These are phyloP conservation scores for Nomada fucata DNA, from an alignment of 2,888 invertebrate species.

Conservation along the genomic window DNA sequence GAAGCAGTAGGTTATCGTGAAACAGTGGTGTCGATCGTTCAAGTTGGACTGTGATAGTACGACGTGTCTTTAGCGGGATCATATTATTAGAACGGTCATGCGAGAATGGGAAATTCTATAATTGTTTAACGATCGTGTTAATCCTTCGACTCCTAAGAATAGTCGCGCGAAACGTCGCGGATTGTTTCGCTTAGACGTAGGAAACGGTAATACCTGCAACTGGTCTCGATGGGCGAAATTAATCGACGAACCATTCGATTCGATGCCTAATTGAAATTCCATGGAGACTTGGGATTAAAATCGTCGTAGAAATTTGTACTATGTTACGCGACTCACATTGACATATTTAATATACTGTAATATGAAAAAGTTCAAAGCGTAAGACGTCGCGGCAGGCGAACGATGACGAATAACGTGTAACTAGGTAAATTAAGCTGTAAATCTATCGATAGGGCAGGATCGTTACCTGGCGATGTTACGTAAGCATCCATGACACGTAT, in stretches of 20 bases:
- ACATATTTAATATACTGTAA: constrained; percentile 8
- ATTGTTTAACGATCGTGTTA: constrained; percentile 19
- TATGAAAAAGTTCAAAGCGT: constrained; percentile 17
- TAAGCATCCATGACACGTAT: constrained; percentile 5
- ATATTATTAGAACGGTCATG: constrained; percentile 18
- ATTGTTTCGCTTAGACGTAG: background rate
- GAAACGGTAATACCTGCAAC: background rate
- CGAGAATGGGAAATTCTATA: constrained; percentile 32
- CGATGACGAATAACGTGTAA: constrained; percentile 1
- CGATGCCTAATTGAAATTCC: constrained; percentile 1
- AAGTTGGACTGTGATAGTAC: constrained; percentile 69
- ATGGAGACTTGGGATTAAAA: constrained; percentile 27
- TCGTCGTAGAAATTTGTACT: constrained; percentile 38
- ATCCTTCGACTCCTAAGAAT: constrained; percentile 20
- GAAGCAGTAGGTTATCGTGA: constrained; percentile 18
- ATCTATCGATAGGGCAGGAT: constrained; percentile 4
- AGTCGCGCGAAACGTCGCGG: background rate
- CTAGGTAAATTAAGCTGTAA: constrained; percentile 13
- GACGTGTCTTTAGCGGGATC: constrained; percentile 59
- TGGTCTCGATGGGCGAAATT: background rate
- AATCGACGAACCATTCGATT: background rate
- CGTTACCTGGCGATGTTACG: constrained; percentile 6
- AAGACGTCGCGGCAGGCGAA: background rate
- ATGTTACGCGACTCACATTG: constrained; percentile 17
- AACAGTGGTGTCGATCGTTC: constrained; percentile 41